phyloP scores from a whole-genome alignment of 1,140 invertebrate species.

The Chrysopa pallens region DNA sequence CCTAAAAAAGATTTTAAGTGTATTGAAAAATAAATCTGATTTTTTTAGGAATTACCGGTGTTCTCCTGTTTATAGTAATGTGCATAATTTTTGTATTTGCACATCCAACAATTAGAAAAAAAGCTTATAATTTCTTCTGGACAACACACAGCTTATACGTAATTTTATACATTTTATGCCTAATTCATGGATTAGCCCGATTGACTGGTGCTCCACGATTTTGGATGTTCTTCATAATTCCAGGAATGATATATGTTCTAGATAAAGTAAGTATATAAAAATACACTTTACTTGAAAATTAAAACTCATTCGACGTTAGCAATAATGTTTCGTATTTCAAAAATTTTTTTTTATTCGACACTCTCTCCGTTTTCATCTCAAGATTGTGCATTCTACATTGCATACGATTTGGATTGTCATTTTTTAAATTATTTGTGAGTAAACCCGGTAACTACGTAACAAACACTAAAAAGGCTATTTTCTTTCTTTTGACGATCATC shows the following conservation, averaged over 20 bases:
- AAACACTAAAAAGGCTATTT: too few species aligned
- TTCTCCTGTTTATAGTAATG: constrained; percentile 83
- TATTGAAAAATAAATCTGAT: too few species aligned
- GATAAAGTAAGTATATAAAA: constrained; percentile 70
- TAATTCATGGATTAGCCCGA: constrained; percentile 88
- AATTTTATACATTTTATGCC: constrained; percentile 69
- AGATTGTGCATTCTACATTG: too few species aligned
- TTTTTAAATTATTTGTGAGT: too few species aligned
- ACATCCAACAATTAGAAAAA: constrained; percentile 81
- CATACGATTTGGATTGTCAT: too few species aligned
- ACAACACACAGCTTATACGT: constrained; percentile 90
- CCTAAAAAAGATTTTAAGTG: too few species aligned
- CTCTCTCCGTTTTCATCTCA: too few species aligned
- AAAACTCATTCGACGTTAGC: background rate
- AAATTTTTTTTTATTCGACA: background rate
- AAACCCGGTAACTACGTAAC: too few species aligned
- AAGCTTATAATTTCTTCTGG: constrained; percentile 96
- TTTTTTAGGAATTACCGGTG: constrained; percentile 72
- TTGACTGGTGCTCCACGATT: constrained; percentile 85
- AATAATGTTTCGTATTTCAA: constrained; percentile 4
- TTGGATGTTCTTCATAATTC: constrained; percentile 91
- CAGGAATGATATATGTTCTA: constrained; percentile 74
- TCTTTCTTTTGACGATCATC: too few species aligned
- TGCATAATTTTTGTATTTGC: constrained; percentile 95
- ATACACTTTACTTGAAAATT: too few species aligned